Conservation (phyloP, 92 coral and sea anemone species). For the Porites evermanni region DNA sequence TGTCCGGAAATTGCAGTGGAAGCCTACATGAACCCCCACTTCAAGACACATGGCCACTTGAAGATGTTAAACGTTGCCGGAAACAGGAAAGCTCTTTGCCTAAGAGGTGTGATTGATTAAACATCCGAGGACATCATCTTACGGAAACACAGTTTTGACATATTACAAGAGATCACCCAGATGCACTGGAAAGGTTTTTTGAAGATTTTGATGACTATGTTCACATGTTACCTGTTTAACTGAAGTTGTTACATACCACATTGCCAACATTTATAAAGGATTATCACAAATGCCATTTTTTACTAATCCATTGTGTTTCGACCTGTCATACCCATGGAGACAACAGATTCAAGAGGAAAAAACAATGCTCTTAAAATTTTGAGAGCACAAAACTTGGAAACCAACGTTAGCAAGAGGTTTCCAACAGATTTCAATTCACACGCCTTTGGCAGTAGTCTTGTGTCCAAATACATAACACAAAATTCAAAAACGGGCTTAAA, state of each 20-base stretch:
- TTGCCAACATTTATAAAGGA: neutral
- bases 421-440: too few species aligned
- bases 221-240: neutral
- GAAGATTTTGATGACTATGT: too few species aligned
- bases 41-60: slow-evolving; percentile 30
- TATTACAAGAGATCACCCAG: too few species aligned
- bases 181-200: too few species aligned
- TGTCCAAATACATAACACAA: too few species aligned
- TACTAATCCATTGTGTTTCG: neutral
- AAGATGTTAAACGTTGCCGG: slow-evolving; percentile 8
- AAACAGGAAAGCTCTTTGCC: slow-evolving; percentile 25
- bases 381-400: too few species aligned
- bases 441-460: too few species aligned
- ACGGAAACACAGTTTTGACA: too few species aligned
- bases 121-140: neutral
- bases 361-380: too few species aligned
- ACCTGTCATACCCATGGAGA: neutral
- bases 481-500: too few species aligned
- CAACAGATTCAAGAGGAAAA: too few species aligned
- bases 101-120: neutral
- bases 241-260: neutral
- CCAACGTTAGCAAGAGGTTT: too few species aligned
- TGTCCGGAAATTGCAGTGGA: slow-evolving; percentile 31
- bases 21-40: slow-evolving; percentile 27
- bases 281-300: neutral